These are phyloP conservation scores for Scrobipalpa costella DNA, from an alignment of 2,888 invertebrate species.

Conservation along the genomic window DNA sequence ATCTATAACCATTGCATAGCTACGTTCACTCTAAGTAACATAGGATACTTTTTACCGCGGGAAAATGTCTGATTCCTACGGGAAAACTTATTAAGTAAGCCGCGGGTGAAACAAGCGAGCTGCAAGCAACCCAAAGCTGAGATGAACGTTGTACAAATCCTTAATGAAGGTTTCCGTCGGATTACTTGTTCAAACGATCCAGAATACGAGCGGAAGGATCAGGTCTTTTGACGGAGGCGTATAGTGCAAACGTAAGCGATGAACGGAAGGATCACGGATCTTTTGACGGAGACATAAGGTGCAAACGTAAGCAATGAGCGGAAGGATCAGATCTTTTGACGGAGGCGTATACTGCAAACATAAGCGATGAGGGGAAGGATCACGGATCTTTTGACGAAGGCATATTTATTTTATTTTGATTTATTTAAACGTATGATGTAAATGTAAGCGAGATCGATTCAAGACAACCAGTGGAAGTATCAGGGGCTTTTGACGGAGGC, in stretches of 20 bases:
- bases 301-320: neutral
- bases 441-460: neutral
- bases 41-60: no score
- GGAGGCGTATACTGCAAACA: no score
- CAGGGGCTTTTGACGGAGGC: no score
- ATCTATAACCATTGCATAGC: no score
- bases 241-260: no score
- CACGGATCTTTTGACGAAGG: constrained; percentile 1
- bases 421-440: neutral
- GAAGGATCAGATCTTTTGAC: no score
- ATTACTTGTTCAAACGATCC: constrained; percentile 12
- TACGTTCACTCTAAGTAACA: no score
- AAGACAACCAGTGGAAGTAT: neutral
- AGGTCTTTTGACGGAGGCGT: no score
- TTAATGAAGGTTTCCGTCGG: constrained; percentile 11
- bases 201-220: neutral
- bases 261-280: constrained; percentile 7
- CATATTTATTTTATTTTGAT: no score
- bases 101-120: no score
- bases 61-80: no score
- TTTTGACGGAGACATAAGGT: neutral
- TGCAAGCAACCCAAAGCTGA: neutral
- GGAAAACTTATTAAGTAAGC: no score
- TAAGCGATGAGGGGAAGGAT: neutral
- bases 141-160: constrained; percentile 10